Base-by-base conservation (phyloP, 2,113 vertebrate species). In the Merops nubicus region DNA sequence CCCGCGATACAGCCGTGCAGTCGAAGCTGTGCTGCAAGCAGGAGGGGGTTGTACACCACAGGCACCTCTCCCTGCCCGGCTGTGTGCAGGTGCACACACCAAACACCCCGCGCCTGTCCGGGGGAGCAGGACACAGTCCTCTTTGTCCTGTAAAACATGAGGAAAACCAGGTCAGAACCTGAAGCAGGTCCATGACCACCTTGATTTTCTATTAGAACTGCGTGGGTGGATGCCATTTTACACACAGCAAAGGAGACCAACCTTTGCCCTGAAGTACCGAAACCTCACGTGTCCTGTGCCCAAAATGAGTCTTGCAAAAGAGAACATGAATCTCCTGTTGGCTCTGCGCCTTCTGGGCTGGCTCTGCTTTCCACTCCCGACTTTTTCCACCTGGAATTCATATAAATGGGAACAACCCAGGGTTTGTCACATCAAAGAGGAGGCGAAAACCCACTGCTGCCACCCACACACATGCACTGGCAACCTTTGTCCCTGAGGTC, bases 221-320 rank as follows among this genome's bases (percentile, higher is more conserved):
- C 12, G 21, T 0, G 0, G 1, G 5, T 68, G 45, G 38, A 13
- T 2, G 7, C 20, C 36, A 22, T 87, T 85, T 63, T 25, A 48
- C 48, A 21, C 10, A 36, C 21, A 36, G 36, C 23, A 84, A 38
- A 34, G 76, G 12, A 4, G 1, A 33, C 19, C 29, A 34, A 25
- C 36, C 38, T 43, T 62, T 40, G 22, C 19, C n/a, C 36, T 29
- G 4, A 40, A 28, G 2, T 23, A 40, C 40, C 4, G 2, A 84
- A 47, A 4, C 5, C 26, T 33, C 28, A 33, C 5, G 1, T 0
- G 0, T 43, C 17, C 33, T 2, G 0, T 53, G 57, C 48, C 19
- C 43, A 82, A 50, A 85, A 45, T 6, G 15, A 78, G 10, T 7
- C 33, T 38, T 82, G 34, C 18, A 22, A 74, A 54, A 63, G 34